Base-by-base conservation (phyloP, 2,113 vertebrate genomes). In the Cyrtonyx montezumae region DNA sequence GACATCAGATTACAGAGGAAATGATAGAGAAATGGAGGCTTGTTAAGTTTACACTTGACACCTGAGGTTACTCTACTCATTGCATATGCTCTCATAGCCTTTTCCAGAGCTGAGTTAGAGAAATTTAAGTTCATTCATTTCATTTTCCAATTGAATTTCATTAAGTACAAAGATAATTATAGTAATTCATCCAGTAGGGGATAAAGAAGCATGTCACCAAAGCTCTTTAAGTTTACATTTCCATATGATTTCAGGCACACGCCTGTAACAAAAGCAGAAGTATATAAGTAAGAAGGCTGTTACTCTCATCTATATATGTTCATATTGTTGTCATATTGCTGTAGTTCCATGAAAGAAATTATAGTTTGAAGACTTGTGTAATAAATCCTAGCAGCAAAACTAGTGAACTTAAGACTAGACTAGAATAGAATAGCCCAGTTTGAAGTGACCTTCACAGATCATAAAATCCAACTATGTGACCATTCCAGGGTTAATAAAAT, bases 61-160 rank as follows among this genome's bases (percentile, higher is more conserved):
- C 45, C 17, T 71, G 28, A 84, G 22, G 5, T 80, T 58, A 15
- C 77, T 11, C 30, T 79, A 26, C 18, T 55, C 17, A n/a, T 8
- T 58, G 5, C 8, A 55, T 1, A 0, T 42, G 6, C 15, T 83
- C 4, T 63, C 28, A 36, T 0, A 0, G 14, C 25, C 34, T 61
- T 7, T 3, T 43, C 12, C 4, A 3, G 4, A 48, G 11, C 13
- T 75, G 61, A 91, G 32, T 10, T 34, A 88, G 59, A 76, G 19
- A 51, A 23, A 4, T 61, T 75, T 83, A 43, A 70, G 8, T 4
- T 68, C 15, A 56, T 46, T 5, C 28, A 19, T 76, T 75, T 81
- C 68, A 51, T 53, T 17, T 70, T 71, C 14, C 11, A 91, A 75
- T 2, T 48, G 40, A 71, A 2, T 63, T 88, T 90, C 25, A 30